Percentiles rank a stretch among this genome's conserved stretches.
Evolutionary conservation across 2,888 invertebrate species (phyloP).

Genomic region (Pachycephus smyrnensis): DNA sequence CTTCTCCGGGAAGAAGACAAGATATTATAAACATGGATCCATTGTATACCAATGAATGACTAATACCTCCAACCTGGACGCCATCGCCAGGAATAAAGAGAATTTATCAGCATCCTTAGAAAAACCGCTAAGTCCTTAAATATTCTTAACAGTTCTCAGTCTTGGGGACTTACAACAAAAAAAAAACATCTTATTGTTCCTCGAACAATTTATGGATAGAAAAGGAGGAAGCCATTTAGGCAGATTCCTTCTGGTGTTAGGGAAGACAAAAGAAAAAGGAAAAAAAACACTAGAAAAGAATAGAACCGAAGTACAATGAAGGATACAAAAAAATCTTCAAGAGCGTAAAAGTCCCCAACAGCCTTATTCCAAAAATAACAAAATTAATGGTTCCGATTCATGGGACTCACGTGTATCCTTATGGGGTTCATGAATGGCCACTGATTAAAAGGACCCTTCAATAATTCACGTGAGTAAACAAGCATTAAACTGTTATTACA

Average conservation of each 20-base stretch:
- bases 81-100: background rate
- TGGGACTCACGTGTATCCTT: background rate
- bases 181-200: background rate
- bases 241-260: background rate
- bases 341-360: background rate
- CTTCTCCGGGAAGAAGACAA: background rate
- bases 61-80: background rate
- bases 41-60: background rate
- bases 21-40: background rate
- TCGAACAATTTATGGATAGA: background rate
- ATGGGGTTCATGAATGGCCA: background rate
- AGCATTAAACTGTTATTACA: background rate
- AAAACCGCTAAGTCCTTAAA: background rate
- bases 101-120: background rate
- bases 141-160: background rate
- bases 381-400: background rate
- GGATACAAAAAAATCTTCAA: background rate
- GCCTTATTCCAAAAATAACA: background rate
- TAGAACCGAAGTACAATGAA: too few species aligned
- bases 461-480: background rate
- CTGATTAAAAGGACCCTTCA: background rate
- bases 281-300: background rate
- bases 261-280: background rate
- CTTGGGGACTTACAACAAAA: background rate
- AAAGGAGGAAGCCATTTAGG: background rate